Base-by-base conservation (phyloP, 2,113 vertebrate species). In the Columbina picui region DNA sequence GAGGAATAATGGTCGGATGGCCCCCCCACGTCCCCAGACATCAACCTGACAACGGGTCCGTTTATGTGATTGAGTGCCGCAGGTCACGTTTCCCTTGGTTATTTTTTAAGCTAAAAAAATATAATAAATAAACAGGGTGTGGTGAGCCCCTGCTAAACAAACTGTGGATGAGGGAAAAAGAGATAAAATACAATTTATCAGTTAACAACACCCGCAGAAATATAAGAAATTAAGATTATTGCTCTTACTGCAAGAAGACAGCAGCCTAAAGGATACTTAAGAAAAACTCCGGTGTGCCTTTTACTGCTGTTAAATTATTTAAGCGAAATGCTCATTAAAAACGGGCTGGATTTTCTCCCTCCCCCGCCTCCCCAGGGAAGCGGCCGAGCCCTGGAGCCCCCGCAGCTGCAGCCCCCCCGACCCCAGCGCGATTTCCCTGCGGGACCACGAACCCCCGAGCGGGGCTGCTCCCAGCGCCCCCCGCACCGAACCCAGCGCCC, bases 1-100 rank as follows among this genome's bases (percentile, higher is more conserved):
- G n/a, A 15, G 7, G 8, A 41, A 23, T 2, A 56, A 45, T 1
- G 4, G 26, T 2, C 34, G 27, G n/a, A 2, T 1, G n/a, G 3
- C 6, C 39, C 29, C 41, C 21, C 45, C 4, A 3, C 47, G 5
- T 12, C 76, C 76, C 75, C 70, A 14, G 25, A 3, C 30, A 59
- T 1, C 39, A 18, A 6, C 39, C 84, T 21, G 23, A 9, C 36
- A n/a, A 6, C 29, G 59, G 53, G 53, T 45, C 83, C 73, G 30
- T 4, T 0, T 5, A 6, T 5, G 25, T 1, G 36, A 27, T 19
- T 47, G 23, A 16, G 32, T 1, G 79, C 79, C 29, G 34, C 74
- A 5, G 1, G 1, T 23, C 68, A 43, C 2, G 2, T 53, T 22
- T 30, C 32, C 36, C 57, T 26, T 9, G 34, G 2, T 17, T n/a